Conservation (phyloP, 2,888 invertebrate species). For the Hyposoter didymator region DNA sequence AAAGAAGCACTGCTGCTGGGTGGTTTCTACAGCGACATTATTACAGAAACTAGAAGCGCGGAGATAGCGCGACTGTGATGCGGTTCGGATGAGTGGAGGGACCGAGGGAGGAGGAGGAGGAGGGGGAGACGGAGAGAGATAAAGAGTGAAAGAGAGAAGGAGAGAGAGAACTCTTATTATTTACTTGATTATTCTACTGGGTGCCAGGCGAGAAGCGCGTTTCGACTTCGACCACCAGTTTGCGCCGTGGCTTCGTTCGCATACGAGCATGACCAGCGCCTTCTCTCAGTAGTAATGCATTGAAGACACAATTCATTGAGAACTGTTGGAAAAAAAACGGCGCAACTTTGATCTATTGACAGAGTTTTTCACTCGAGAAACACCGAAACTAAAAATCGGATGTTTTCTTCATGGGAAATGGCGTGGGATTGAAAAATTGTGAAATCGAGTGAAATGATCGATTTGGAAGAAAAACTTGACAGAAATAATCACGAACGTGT, state of each 20-base stretch:
- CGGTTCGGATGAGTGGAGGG: conserved; percentile 24
- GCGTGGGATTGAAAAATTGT: not conserved
- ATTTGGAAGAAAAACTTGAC: not conserved
- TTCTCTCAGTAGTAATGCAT: not conserved
- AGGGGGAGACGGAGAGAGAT: conserved; percentile 24
- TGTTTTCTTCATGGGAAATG: not conserved
- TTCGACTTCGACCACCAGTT: conserved; percentile 71
- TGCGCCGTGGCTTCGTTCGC: conserved; percentile 65
- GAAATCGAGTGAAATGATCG: conserved; percentile 27
- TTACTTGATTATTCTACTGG: conserved; percentile 72
- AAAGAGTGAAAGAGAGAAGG: conserved; percentile 32
- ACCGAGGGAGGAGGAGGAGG: conserved; percentile 16
- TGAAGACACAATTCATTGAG: not conserved
- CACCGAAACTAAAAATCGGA: not conserved
- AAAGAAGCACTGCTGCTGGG: conserved; percentile 35
- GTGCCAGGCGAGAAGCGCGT: conserved; percentile 64
- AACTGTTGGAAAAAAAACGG: not conserved
- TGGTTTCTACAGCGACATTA: conserved; percentile 39
- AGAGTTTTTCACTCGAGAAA: not conserved
- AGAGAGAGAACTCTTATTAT: conserved; percentile 62
- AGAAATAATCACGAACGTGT: not conserved
- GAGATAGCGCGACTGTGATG: conserved; percentile 24
- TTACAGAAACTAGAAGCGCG: conserved; percentile 49
- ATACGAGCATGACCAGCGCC: conserved; percentile 21
- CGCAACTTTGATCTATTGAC: not conserved